phyloP scores from a whole-genome alignment of 1,140 invertebrate genomes.

The Rhopalosiphum padi region DNA sequence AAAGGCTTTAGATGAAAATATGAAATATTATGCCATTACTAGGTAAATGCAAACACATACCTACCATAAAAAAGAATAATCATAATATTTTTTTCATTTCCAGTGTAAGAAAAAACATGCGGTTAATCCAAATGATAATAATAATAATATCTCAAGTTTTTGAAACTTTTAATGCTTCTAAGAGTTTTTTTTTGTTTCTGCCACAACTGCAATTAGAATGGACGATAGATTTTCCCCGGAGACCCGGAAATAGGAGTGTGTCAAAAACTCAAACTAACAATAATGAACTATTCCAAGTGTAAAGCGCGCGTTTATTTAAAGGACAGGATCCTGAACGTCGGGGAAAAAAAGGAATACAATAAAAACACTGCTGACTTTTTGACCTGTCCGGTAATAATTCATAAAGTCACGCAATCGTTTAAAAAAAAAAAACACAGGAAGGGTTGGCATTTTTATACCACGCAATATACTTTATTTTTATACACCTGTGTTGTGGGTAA shows the following conservation, averaged over 20 bases:
- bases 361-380: constrained; percentile 36
- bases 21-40: not conserved
- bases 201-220: not conserved
- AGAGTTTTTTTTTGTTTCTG: not conserved
- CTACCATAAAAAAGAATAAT: not conserved
- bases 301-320: not conserved
- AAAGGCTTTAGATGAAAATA: not conserved
- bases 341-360: not conserved
- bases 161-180: constrained; percentile 27
- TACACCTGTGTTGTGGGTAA: not conserved
- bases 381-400: constrained; percentile 39
- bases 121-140: not conserved
- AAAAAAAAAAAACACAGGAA: not conserved
- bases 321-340: not conserved
- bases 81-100: not conserved
- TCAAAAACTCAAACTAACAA: constrained; percentile 10
- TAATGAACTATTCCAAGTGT: not conserved
- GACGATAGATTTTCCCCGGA: not conserved
- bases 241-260: not conserved
- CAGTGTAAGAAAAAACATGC: not conserved
- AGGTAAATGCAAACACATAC: not conserved
- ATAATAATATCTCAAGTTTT: constrained; percentile 3
- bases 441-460: constrained; percentile 3
- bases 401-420: constrained; percentile 42
- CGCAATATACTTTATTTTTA: not conserved